These are phyloP conservation scores for Prietella phreatophila DNA, from an alignment of 2,113 vertebrate genomes.

Conservation along the genomic window DNA sequence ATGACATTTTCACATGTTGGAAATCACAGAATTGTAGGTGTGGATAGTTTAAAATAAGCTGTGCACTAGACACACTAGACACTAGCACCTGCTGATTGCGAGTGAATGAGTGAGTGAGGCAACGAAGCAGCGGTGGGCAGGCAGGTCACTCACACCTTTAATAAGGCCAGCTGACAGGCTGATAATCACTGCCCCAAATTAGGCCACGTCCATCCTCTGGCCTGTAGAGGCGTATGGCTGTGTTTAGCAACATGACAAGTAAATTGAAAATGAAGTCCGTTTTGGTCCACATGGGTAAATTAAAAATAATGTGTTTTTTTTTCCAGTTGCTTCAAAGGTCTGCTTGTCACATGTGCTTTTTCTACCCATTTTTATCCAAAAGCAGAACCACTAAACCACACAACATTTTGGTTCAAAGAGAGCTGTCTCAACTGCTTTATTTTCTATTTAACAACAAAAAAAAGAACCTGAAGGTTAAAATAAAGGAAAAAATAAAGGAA, in stretches of 20 bases:
- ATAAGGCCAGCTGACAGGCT: conserved; percentile 58
- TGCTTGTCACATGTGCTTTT: conserved; percentile 27
- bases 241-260: conserved; percentile 50
- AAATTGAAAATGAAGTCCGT: conserved; percentile 44
- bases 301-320: conserved; percentile 43
- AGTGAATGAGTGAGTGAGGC: conserved; percentile 55
- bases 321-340: conserved; percentile 3
- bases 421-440: conserved; percentile 26
- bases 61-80: conserved; percentile 41
- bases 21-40: conserved; percentile 39
- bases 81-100: conserved; percentile 37
- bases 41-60: conserved; percentile 49
- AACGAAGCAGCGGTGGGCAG: conserved; percentile 50
- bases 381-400: conserved; percentile 1
- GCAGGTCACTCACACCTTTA: conserved; percentile 60
- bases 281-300: conserved; percentile 37
- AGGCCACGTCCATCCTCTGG: conserved; percentile 45
- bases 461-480: conserved; percentile 12
- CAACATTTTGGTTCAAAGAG: conserved; percentile 8
- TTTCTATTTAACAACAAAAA: conserved; percentile 42
- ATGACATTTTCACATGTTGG: conserved; percentile 33
- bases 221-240: conserved; percentile 31
- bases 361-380: not conserved
- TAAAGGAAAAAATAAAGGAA: conserved; percentile 52
- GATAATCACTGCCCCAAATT: conserved; percentile 64